Base-by-base conservation (phyloP, 1,140 invertebrate genomes). In the Gryon sp. region DNA sequence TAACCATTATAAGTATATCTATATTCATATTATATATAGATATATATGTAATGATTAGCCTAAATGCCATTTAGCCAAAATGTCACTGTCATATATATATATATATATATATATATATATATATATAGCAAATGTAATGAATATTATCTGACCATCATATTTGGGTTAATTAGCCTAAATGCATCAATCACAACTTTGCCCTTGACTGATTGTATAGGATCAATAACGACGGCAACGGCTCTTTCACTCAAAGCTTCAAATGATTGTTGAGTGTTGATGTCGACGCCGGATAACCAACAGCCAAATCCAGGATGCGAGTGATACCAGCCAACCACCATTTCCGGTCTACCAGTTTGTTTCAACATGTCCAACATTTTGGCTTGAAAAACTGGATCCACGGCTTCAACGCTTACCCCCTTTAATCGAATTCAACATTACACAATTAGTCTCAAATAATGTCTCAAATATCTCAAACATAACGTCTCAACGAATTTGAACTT, bases 311-410 rank as follows among this genome's bases (percentile, higher is more conserved):
- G 98, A 93, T 99, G 98, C 41, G 98, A 99, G 84, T 99, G 98
- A 82, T 99, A 99, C 98, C 98, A 99, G 40, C 98, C 98, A 38
- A 99, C 98, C 8, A 99, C 99, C 98, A 99, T 99, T 90, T 99
- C 99, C 4, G 99, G 99, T 53, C 98, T 90, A 1, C 98, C 99
- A 66, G 98, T 99, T 90, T 99, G 98, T 86, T 98, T 97, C 32
- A 99, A 89, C 99, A 99, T 99, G 83, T 99, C 99, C 90, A 99
- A 95, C 99, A 99, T 99, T 90, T 99, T 99, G 14, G 99, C 98
- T 91, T 99, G 98, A 86, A 99, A 99, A 9, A 99, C 99, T 26
- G 98, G 98, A 91, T 99, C 99, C 1, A 99, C 98, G 26, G 99
- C 98, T 90, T 99, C 99, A 7, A 99, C 99, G 88, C 97, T 99